Evolutionary conservation across 2,888 invertebrate species (phyloP), one percentile per base, ranked within the genome.

Genomic region (Pogonocherus hispidulus): DNA sequence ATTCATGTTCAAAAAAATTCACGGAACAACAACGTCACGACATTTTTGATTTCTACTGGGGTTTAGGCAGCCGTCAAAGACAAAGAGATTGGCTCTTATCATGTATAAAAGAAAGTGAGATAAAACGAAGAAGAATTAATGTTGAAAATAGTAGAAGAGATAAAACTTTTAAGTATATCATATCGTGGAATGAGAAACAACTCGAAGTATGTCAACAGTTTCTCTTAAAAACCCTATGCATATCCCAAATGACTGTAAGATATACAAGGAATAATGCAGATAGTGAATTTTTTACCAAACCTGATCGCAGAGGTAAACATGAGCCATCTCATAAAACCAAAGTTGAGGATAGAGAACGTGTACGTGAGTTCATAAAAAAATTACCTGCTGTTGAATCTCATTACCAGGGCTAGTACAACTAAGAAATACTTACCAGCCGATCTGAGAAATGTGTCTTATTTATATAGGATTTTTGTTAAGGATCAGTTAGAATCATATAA

Each of bases 1-100:
- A 32, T 49, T 20, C 49, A 20, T 6, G 49, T n/a, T 18, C 49
- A 5, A 20, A 20, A 49, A 49, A 49, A 9, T 49, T 49, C 19
- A 49, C 19, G 2, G 49, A 49, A 49, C 49, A 49, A 20, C 49
- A 49, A n/a, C 49, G 49, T 11, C 49, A 49, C 11, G 49, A 49
- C 11, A 49, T 49, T 49, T 49, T 49, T n/a, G 49, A 49, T 19
- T 49, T 20, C 11, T 49, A 49, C 11, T 49, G 20, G 11, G 44
- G 20, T 9, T n/a, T 49, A 49, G 49, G 49, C 11, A 49, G 20
- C 22, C 49, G 19, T 49, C 49, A 49, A 49, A 18, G 49, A 49
- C 49, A 49, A 20, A 5, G 49, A n/a, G 49, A 49, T 49, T 49
- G 49, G 49, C 49, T 49, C 19, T 49, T 49, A 49, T 49, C 49